A percentile compares a stretch with the other conserved stretches of the same genome.
These are phyloP conservation scores for Galaxias olidus DNA, from an alignment of 2,797 vertebrate species.

Conservation along the genomic window DNA sequence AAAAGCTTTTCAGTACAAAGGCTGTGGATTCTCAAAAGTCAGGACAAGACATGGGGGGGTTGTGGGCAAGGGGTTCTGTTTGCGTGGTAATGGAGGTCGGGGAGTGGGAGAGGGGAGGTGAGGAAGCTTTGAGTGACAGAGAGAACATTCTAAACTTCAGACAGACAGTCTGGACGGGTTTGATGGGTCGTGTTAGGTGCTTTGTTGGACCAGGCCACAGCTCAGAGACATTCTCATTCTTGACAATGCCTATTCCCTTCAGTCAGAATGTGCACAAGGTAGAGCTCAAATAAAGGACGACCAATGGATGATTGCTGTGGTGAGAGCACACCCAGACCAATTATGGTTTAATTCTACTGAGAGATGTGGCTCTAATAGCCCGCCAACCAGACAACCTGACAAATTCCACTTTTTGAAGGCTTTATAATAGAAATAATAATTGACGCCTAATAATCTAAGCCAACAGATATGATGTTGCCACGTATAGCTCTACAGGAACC, in stretches of 20 bases:
- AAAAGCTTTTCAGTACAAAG: slow-evolving; percentile 35
- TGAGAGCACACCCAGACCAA: slow-evolving; percentile 43
- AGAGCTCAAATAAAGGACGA: slow-evolving; percentile 17
- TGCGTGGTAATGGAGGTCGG: slow-evolving; percentile 33
- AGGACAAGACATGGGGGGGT: neutral
- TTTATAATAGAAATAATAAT: slow-evolving; percentile 35
- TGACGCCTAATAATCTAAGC: slow-evolving; percentile 1
- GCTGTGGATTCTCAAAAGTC: neutral
- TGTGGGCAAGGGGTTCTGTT: slow-evolving; percentile 26
- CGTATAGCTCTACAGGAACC: too few relatives aligned
- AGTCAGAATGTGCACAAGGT: slow-evolving; percentile 19
- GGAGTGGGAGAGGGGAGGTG: slow-evolving; percentile 34
- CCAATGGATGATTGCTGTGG: slow-evolving; percentile 35
- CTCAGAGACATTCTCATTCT: slow-evolving; percentile 67
- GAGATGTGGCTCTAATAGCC: slow-evolving; percentile 40
- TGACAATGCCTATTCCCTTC: slow-evolving; percentile 4
- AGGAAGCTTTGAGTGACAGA: slow-evolving; percentile 41
- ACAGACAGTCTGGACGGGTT: slow-evolving; percentile 30
- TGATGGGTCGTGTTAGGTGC: slow-evolving; percentile 67
- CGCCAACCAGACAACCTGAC: slow-evolving; percentile 33
- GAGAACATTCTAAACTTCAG: slow-evolving; percentile 42
- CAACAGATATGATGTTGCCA: too few relatives aligned
- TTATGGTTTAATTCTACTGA: slow-evolving; percentile 43
- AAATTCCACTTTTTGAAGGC: slow-evolving; percentile 32
- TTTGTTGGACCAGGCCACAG: slow-evolving; percentile 78